phyloP scores from a whole-genome alignment of 1,140 invertebrate genomes.

The Euura saliciscinereae region DNA sequence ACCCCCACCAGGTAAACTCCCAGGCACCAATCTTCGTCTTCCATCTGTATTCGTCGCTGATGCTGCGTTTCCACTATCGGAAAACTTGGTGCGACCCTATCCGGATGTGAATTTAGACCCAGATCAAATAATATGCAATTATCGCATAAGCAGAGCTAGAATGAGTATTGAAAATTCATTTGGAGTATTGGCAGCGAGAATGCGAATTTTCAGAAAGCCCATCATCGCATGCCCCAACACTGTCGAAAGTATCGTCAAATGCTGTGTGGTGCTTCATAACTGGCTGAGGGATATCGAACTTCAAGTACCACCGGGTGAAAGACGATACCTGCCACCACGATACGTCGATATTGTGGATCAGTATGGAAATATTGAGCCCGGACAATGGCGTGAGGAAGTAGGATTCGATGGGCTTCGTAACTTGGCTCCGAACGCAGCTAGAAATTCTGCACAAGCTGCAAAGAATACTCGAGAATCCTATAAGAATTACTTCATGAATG shows the following conservation, averaged over 20 bases:
- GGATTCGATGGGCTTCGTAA: too few species aligned
- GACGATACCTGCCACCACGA: not conserved
- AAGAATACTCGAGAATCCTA: not conserved
- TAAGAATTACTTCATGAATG: not conserved
- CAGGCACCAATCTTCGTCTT: constrained; percentile 22
- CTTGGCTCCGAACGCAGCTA: not conserved
- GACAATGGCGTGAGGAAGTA: too few species aligned
- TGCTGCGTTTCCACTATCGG: constrained; percentile 31
- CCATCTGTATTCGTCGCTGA: constrained; percentile 31
- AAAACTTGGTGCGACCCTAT: constrained; percentile 23
- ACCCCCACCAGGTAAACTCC: constrained; percentile 23
- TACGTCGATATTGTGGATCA: not conserved
- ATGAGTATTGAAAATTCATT: constrained; percentile 55
- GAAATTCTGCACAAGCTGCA: not conserved
- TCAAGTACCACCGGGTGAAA: not conserved
- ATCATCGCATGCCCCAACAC: not conserved
- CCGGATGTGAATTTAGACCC: constrained; percentile 35
- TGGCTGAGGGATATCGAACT: not conserved
- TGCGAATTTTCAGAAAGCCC: constrained; percentile 34
- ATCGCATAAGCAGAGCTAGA: constrained; percentile 50
- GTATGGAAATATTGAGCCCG: not conserved
- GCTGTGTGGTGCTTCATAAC: not conserved
- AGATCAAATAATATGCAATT: constrained; percentile 57
- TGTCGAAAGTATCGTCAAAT: not conserved
- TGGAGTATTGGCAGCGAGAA: constrained; percentile 50